These are phyloP conservation scores for Phyllotreta cruciferae DNA, from an alignment of 2,888 invertebrate genomes.

Conservation along the genomic window DNA sequence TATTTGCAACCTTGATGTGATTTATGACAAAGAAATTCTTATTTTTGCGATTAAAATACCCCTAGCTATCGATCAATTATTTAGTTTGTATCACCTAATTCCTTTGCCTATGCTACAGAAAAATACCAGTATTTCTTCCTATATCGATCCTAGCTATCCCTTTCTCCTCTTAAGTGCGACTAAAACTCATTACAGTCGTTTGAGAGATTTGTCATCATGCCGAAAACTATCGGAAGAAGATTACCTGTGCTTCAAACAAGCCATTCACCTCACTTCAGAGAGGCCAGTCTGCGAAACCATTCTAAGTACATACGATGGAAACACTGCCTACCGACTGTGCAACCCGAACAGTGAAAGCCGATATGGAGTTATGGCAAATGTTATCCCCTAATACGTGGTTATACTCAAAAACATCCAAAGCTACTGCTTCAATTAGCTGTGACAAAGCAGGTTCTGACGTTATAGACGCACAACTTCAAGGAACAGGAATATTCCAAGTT, in stretches of 20 bases:
- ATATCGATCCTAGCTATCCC: constrained; percentile 25
- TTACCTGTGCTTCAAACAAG: too few species aligned
- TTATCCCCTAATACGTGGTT: constrained; percentile 14
- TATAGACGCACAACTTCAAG: not conserved
- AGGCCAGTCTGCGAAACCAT: too few species aligned
- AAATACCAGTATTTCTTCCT: constrained; percentile 27
- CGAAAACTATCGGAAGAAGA: too few species aligned
- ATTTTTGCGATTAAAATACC: too few species aligned
- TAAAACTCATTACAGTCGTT: too few species aligned
- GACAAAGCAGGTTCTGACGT: not conserved
- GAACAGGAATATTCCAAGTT: too few species aligned
- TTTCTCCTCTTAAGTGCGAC: not conserved
- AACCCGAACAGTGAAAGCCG: constrained; percentile 10
- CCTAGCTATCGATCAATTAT: too few species aligned
- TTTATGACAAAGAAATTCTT: constrained; percentile 28
- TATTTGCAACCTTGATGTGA: constrained; percentile 27
- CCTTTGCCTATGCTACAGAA: too few species aligned
- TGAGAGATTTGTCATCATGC: too few species aligned
- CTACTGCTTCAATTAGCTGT: constrained; percentile 11
- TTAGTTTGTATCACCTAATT: too few species aligned
- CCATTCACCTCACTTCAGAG: too few species aligned
- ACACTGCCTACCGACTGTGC: constrained; percentile 8
- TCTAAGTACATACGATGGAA: not conserved
- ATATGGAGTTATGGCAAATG: constrained; percentile 13
- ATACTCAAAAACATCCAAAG: constrained; percentile 1